Evolutionary conservation across 92 coral and sea anemone genomes (phyloP), one percentile per base, ranked within the genome.

Genomic region (Paramuricea clavata): DNA sequence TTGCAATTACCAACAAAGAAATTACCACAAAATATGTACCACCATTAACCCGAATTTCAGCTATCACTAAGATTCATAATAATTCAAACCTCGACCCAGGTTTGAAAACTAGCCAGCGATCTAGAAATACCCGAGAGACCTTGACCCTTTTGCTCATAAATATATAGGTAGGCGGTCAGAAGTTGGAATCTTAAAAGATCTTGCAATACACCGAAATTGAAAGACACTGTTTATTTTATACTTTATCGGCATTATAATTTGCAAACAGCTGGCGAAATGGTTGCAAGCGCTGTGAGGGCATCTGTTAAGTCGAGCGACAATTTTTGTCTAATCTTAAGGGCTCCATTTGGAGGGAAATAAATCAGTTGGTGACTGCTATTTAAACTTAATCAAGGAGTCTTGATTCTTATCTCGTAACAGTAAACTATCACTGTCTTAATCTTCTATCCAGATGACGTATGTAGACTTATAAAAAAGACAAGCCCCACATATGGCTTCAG

Each of bases 361-460:
- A 27, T 65, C 39, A 27, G 23, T 65, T 65, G 9, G 39, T 31
- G 72, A 65, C 5, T 65, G 72, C 41, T 22, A 12, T 65, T 65
- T 28, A 65, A 65, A 65, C 39, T 60, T 60, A 60, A 28, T 28
- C 72, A 19, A 2, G 72, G 17, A 33, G 39, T 12, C n/a, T 28
- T 22, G 41, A 27, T 65, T 65, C 36, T 65, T 65, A 65, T 65
- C 72, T 65, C 11, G 62, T 54, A 54, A 54, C 62, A 54, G 54
- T 54, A 54, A 54, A 54, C 62, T 65, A 10, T 31, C 21, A 12
- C 0, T 13, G 28, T 28, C 72, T 65, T 65, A 33, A 16, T 65
- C 39, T 65, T 28, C 22, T 65, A 65, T 28, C 72, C 39, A 28
- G 36, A 65, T 31, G 72, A 62, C 28, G 72, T 19, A 28, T 65